Percentiles rank a stretch among this genome's conserved stretches.
Evolutionary conservation across 2,888 invertebrate genomes (phyloP).

Genomic region (Morpho helenor): DNA sequence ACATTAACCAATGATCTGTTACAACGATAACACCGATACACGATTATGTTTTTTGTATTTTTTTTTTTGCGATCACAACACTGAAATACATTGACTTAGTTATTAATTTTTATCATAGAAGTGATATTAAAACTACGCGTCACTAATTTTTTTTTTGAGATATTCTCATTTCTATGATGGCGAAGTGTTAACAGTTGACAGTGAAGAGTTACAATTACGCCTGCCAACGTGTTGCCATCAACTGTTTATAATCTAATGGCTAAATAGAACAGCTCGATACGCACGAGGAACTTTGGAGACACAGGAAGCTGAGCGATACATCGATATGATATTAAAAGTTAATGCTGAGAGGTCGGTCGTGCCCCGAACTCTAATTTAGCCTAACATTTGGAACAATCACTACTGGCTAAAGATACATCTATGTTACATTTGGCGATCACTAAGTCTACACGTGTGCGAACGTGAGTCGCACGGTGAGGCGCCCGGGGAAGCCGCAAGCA

Average conservation of each 20-base stretch:
- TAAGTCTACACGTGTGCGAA: constrained; percentile 59
- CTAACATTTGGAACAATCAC: constrained; percentile 78
- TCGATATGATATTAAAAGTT: constrained; percentile 26
- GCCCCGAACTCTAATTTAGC: constrained; percentile 62
- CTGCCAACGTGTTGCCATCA: constrained; percentile 11
- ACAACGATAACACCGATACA: constrained; percentile 25
- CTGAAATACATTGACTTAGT: constrained; percentile 16
- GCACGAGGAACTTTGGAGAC: constrained; percentile 27
- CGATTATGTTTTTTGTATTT: constrained; percentile 18
- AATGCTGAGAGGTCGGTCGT: constrained; percentile 43
- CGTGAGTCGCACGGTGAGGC: constrained; percentile 43
- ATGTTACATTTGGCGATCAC: constrained; percentile 76
- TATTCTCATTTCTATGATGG: background rate
- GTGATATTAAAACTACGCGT: constrained; percentile 7
- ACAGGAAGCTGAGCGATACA: constrained; percentile 25
- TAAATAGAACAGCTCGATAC: constrained; percentile 26
- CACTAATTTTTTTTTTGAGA: background rate
- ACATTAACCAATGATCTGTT: constrained; percentile 30
- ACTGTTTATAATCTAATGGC: constrained; percentile 18
- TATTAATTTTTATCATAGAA: constrained; percentile 2
- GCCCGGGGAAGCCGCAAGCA: constrained; percentile 39
- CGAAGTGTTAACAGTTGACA: background rate
- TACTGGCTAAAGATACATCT: constrained; percentile 75
- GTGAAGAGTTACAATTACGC: background rate
- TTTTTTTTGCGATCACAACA: constrained; percentile 19